Conservation (phyloP, 2,888 invertebrate genomes). For the Torymus aiolomorphi region DNA sequence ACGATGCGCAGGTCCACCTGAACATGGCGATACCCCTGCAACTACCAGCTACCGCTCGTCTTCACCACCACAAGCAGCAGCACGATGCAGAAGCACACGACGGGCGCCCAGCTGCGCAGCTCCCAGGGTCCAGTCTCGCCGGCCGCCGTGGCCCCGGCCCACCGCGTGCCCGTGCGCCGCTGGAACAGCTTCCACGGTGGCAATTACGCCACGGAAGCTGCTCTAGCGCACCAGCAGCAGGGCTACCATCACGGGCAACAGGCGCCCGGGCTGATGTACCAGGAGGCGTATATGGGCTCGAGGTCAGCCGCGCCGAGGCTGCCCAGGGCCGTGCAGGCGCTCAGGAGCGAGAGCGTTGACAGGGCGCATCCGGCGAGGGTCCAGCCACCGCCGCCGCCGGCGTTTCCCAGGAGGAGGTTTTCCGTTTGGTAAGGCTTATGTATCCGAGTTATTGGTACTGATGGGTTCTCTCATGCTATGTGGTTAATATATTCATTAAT, state of each 20-base stretch:
- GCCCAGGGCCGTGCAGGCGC: slow-evolving; percentile 72
- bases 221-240: slow-evolving; percentile 58
- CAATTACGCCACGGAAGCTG: slow-evolving; percentile 63
- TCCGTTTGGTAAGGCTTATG: slow-evolving; percentile 75
- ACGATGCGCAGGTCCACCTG: slow-evolving; percentile 48
- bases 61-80: too few relatives aligned
- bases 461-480: too few relatives aligned
- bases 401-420: slow-evolving; percentile 74
- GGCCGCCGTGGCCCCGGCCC: slow-evolving; percentile 62
- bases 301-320: slow-evolving; percentile 53
- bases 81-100: slow-evolving; percentile 74
- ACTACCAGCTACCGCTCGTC: too few relatives aligned
- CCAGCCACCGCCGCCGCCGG: slow-evolving; percentile 73
- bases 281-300: slow-evolving; percentile 59
- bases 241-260: slow-evolving; percentile 51
- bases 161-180: slow-evolving; percentile 74
- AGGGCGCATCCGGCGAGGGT: slow-evolving; percentile 66
- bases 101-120: slow-evolving; percentile 66
- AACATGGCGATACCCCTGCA: slow-evolving; percentile 14
- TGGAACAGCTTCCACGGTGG: slow-evolving; percentile 77
- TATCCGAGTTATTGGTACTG: too few relatives aligned
- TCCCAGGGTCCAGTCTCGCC: slow-evolving; percentile 58
- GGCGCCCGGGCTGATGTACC: slow-evolving; percentile 46
- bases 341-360: slow-evolving; percentile 73
- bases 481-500: too few relatives aligned